Evolutionary conservation across 35 echinoderm and acorn worm species (phyloP), one percentile per base, ranked within the genome.

Genomic region (Patiria miniata): DNA sequence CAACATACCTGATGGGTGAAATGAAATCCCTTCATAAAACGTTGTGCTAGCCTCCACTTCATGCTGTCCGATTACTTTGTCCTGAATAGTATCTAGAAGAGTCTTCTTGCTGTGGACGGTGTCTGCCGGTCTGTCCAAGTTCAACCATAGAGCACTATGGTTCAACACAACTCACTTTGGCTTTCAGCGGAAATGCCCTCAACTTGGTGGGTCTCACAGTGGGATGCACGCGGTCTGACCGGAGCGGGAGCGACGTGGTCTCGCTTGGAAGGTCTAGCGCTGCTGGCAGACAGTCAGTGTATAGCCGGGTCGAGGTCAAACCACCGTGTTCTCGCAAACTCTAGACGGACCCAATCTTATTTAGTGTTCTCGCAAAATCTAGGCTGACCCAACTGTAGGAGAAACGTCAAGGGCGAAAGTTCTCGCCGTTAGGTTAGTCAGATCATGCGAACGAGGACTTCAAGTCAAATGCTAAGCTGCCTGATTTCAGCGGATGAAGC

Each of bases 261-360:
- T 47, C 42, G 4, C 42, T 47, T 12, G 42, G 42, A 4, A 12
- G 42, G 42, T 4, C 42, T 47, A 12, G 42, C 42, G 65, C 65
- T 73, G 65, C 65, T n/a, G 34, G 23, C 8, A 68, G 60, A 47
- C 42, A 47, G 42, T 47, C 42, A 47, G 42, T 47, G 54, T 57
- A 57, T 57, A 68, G 65, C 65, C 65, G 23, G 65, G 65, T 73
- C 65, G 65, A 73, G 65, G 65, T 73, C 65, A 73, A n/a, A n/a
- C n/a, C 65, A 23, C 34, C 65, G 42, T 30, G n/a, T n/a, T n/a
- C n/a, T n/a, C n/a, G n/a, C 1, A 28, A 30, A 34, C 3, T 36
- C 39, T 39, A 36, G 39, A 78, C 17, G 16, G 33, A 34, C 76
- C 39, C 33, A 18, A 14, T 30, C 1, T 23, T 28, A 78, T 78